These are phyloP conservation scores for Sterna hirundo DNA, from an alignment of 2,113 vertebrate species.

Conservation along the genomic window DNA sequence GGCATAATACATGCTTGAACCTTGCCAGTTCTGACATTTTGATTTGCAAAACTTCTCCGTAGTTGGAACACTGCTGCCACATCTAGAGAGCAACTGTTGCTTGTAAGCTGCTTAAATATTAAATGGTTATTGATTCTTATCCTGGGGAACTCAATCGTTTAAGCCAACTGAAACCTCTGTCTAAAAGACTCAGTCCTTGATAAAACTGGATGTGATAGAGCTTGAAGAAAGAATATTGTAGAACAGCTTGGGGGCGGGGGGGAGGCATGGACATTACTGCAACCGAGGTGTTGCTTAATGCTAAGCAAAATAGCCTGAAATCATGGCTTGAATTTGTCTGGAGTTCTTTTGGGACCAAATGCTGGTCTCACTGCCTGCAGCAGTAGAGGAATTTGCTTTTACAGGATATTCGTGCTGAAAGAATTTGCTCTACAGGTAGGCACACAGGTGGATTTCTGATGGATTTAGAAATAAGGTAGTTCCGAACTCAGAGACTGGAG, in stretches of 20 bases:
- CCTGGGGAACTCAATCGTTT: not conserved
- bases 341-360: not conserved
- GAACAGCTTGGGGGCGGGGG: not conserved
- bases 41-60: not conserved
- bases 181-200: not conserved
- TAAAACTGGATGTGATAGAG: not conserved
- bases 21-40: not conserved
- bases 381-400: not conserved
- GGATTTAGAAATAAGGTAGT: not conserved
- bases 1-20: not conserved
- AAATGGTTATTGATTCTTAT: slow-evolving; percentile 45
- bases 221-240: not conserved
- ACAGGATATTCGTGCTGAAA: not conserved
- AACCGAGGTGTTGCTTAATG: not conserved
- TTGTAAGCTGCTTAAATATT: slow-evolving; percentile 50
- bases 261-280: not conserved
- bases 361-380: not conserved
- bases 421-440: not conserved
- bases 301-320: not conserved
- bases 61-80: not conserved
- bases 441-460: not conserved
- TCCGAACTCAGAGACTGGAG: not conserved
- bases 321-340: not conserved
- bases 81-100: not conserved
- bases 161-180: not conserved